These are phyloP conservation scores for Kryptolebias ocellatus DNA, from an alignment of 2,797 vertebrate genomes.

Conservation along the genomic window DNA sequence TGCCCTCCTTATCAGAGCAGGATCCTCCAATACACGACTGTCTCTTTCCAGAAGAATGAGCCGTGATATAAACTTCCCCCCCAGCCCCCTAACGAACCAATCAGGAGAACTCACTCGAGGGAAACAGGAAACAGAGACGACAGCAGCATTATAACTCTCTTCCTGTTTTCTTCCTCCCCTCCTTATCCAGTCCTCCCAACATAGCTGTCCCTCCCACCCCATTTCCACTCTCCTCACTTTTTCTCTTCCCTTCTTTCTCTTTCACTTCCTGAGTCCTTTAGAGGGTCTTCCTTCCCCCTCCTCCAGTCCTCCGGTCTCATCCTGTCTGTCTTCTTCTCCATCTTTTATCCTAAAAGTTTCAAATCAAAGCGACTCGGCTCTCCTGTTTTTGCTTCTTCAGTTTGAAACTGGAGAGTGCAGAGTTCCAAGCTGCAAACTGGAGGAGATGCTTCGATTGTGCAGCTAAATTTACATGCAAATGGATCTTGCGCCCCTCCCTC, in stretches of 20 bases:
- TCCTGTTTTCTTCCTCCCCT: slow-evolving; percentile 78
- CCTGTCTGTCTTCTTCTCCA: slow-evolving; percentile 46
- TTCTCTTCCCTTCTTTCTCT: slow-evolving; percentile 74
- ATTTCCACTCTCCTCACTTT: slow-evolving; percentile 68
- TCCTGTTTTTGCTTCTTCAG: too few species aligned
- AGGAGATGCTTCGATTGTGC: too few species aligned
- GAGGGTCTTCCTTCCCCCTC: slow-evolving; percentile 69
- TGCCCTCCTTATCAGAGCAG: slow-evolving; percentile 49
- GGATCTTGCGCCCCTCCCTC: too few species aligned
- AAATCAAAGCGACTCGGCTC: too few species aligned
- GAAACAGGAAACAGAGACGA: slow-evolving; percentile 74
- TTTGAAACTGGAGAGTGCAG: too few species aligned
- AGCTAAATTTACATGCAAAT: too few species aligned
- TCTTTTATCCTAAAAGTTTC: slow-evolving; percentile 17
- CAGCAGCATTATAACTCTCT: slow-evolving; percentile 70
- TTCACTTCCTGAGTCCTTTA: slow-evolving; percentile 72
- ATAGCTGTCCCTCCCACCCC: slow-evolving; percentile 29
- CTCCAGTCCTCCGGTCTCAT: slow-evolving; percentile 42
- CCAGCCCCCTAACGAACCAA: slow-evolving; percentile 41
- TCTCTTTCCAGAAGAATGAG: slow-evolving; percentile 53
- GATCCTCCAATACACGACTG: slow-evolving; percentile 45
- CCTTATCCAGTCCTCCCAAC: slow-evolving; percentile 44
- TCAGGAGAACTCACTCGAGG: slow-evolving; percentile 56
- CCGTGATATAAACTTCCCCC: slow-evolving; percentile 35
- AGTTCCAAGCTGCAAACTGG: too few species aligned